Evolutionary conservation across 2,797 vertebrate species (phyloP).

Genomic region (Cyclura pinguis): DNA sequence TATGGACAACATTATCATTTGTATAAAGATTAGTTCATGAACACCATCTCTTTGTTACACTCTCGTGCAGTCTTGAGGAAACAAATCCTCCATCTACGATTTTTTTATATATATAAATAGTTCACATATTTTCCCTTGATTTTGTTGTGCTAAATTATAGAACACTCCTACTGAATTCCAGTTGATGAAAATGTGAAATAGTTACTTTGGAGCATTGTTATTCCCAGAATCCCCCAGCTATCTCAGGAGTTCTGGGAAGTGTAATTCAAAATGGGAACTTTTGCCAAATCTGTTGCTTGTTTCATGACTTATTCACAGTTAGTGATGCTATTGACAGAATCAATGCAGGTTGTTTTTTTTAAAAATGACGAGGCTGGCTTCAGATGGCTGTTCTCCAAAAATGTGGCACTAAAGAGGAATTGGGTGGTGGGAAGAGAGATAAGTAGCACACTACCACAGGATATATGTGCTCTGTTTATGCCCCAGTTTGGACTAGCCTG

Average conservation of each 20-base stretch:
- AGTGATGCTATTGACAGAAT: background rate
- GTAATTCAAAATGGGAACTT: no score
- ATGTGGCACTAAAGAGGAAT: background rate
- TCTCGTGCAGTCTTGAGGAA: background rate
- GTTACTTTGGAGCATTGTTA: background rate
- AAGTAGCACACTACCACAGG: background rate
- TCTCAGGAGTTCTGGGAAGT: no score
- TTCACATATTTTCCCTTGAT: background rate
- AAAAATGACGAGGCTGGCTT: background rate
- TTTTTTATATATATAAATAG: background rate
- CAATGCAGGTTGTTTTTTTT: background rate
- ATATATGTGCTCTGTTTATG: no score
- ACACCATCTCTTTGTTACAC: background rate
- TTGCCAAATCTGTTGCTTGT: background rate
- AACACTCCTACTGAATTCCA: background rate
- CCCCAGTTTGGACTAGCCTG: background rate
- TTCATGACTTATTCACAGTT: background rate
- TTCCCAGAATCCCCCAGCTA: no score
- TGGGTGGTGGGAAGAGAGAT: background rate
- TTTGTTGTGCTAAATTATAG: slow-evolving; percentile 13
- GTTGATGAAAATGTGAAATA: background rate
- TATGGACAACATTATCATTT: background rate
- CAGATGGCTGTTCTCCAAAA: background rate
- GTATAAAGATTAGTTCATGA: background rate
- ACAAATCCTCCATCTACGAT: background rate